Conservation (phyloP, 2,888 invertebrate genomes). For the Lasioglossum marginatum region DNA sequence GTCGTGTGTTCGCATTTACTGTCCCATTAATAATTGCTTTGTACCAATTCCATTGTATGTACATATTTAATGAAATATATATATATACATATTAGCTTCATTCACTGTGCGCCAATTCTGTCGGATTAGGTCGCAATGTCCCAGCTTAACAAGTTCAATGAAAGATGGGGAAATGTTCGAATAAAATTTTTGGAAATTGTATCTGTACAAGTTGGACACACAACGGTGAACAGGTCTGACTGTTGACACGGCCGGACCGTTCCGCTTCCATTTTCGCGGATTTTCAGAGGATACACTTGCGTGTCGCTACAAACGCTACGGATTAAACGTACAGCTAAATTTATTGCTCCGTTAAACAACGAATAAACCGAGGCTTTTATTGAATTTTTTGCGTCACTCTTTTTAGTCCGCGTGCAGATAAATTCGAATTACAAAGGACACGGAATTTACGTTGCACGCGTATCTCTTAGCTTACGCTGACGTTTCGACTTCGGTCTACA, state of each 20-base stretch:
- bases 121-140: neutral
- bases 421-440: neutral
- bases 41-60: too few relatives aligned
- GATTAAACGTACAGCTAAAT: constrained; percentile 7
- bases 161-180: neutral
- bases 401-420: neutral
- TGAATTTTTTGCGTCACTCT: neutral
- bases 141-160: neutral
- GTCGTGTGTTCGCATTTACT: too few relatives aligned
- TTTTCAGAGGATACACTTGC: neutral
- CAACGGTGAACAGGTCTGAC: constrained; percentile 13
- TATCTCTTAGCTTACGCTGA: neutral
- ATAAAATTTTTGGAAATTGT: neutral
- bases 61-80: neutral
- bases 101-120: neutral
- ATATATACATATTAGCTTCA: too few relatives aligned
- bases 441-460: neutral
- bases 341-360: constrained; percentile 16
- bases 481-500: neutral
- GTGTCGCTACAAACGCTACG: neutral
- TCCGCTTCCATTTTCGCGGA: neutral
- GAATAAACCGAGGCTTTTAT: neutral
- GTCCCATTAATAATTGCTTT: neutral
- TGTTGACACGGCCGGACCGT: neutral
- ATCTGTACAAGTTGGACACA: neutral